Percentiles rank a stretch among this genome's conserved stretches.
phyloP scores from a whole-genome alignment of 23 tunicate species.

The Ciona savignyi region DNA sequence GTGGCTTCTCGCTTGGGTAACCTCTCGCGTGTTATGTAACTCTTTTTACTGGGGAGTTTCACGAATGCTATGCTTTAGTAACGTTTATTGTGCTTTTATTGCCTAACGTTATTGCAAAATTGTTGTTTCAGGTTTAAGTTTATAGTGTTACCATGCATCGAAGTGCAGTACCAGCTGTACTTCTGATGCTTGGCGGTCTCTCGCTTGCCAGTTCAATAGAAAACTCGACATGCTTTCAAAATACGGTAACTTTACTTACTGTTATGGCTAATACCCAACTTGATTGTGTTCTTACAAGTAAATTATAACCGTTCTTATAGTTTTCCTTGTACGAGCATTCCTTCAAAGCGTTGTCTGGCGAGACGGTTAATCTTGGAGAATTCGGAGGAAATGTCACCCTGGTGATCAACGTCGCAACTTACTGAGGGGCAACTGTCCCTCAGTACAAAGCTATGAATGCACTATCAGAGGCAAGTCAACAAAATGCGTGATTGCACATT shows the following conservation, averaged over 20 bases:
- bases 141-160: background rate
- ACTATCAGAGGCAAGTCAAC: slow-evolving; percentile 46
- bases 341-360: slow-evolving; percentile 17
- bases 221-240: slow-evolving; percentile 29
- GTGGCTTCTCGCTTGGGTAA: no score
- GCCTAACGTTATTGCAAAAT: no score
- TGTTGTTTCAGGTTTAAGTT: background rate
- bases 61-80: no score
- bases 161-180: background rate
- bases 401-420: slow-evolving; percentile 62
- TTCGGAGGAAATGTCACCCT: slow-evolving; percentile 48
- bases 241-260: background rate
- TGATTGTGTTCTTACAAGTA: background rate
- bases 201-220: slow-evolving; percentile 20
- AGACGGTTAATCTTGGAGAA: slow-evolving; percentile 25
- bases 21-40: no score
- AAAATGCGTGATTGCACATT: no score
- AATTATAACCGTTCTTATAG: background rate
- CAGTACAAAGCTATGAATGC: slow-evolving; percentile 64
- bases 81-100: no score
- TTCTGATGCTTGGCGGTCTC: slow-evolving; percentile 27
- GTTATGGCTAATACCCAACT: background rate
- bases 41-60: no score
- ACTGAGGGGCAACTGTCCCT: slow-evolving; percentile 48
- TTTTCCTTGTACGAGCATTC: slow-evolving; percentile 46